Evolutionary conservation across 2,888 invertebrate genomes (phyloP), one percentile per base, ranked within the genome.

Genomic region (Athalia rosae): DNA sequence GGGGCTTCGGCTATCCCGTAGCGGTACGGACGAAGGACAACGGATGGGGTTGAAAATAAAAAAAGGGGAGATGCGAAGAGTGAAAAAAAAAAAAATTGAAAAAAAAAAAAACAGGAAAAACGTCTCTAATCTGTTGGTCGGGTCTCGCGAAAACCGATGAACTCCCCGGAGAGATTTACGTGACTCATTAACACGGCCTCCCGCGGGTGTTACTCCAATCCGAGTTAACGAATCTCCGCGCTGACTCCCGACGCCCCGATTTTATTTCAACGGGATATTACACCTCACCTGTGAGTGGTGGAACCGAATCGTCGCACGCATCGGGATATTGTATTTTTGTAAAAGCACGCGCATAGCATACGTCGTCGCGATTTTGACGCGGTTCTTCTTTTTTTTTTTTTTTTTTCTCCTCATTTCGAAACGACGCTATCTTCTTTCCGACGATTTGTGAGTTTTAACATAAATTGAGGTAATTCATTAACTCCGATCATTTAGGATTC

Each of bases 101-200:
- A 64, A 3, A 64, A 47, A 13, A 64, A 3, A 41, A 47, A 48
- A 47, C 4, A n/a, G 53, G 67, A 53, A 11, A 67, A 67, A n/a
- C 28, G 41, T 67, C 45, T 64, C n/a, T 15, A n/a, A 64, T 13
- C 64, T 64, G 71, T 71, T 58, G 4, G 41, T 58, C 45, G 71
- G 13, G 6, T 58, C 15, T 15, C 58, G 15, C 13, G n/a, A 71
- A 58, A 58, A 43, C 43, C 71, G 41, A 71, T n/a, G 43, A 71
- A 58, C 58, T 79, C 79, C 77, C 66, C 50, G 73, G 6, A 79
- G 79, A 79, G 79, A 80, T 79, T 74, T 74, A 76, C 77, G 50
- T 62, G 79, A 78, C 77, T 77, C 77, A 77, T 79, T 80, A 81
- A 71, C 71, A 56, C 71, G 71, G 71, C 71, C 58, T 50, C 50